A percentile compares a stretch with the other conserved stretches of the same genome.
phyloP scores from a whole-genome alignment of 2,113 vertebrate genomes.

The Hymenochirus boettgeri region DNA sequence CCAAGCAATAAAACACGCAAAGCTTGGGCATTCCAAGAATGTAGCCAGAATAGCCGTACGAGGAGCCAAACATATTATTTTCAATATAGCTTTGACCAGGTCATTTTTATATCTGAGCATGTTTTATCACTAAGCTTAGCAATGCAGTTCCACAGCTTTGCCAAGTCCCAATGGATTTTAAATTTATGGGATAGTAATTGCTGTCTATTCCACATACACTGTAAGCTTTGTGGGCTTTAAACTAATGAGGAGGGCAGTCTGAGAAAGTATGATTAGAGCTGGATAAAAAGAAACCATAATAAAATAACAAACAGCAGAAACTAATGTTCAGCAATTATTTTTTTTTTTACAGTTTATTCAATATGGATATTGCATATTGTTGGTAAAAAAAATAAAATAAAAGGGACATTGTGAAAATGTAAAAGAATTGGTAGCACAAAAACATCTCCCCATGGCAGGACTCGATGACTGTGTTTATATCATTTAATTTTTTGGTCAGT shows the following conservation, averaged over 20 bases:
- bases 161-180: constrained; percentile 36
- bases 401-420: too few species aligned
- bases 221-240: constrained; percentile 35
- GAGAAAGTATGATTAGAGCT: constrained; percentile 28
- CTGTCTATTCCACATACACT: constrained; percentile 35
- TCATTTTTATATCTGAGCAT: constrained; percentile 36
- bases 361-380: too few species aligned
- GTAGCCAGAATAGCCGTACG: constrained; percentile 28
- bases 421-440: too few species aligned
- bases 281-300: constrained; percentile 17
- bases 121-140: constrained; percentile 38
- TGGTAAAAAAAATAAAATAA: too few species aligned
- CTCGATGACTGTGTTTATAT: too few species aligned
- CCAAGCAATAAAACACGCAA: constrained; percentile 34
- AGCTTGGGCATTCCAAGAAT: constrained; percentile 26
- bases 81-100: constrained; percentile 40
- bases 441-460: too few species aligned
- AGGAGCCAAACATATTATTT: constrained; percentile 41
- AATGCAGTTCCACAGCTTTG: constrained; percentile 26
- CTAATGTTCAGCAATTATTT: neutral
- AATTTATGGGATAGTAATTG: constrained; percentile 40
- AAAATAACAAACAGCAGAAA: constrained; percentile 7
- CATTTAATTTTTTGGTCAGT: too few species aligned
- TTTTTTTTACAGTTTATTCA: too few species aligned
- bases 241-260: constrained; percentile 35